Evolutionary conservation across 2,113 vertebrate species (phyloP), one percentile per base, ranked within the genome.

Genomic region (Gallinago undulata): DNA sequence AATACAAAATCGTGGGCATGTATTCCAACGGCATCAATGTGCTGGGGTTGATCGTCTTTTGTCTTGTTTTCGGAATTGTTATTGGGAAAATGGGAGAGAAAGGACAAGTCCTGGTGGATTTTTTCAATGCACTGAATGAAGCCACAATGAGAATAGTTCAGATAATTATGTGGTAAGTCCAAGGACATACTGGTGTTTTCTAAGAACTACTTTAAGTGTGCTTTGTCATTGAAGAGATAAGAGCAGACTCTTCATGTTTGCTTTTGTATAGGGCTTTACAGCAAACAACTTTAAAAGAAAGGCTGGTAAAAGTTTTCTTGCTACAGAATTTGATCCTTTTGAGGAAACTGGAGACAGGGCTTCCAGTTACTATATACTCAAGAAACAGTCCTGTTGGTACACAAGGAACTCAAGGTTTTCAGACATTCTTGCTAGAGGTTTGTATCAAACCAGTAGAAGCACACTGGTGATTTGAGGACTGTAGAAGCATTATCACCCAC

Each of bases 61-160:
- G 99, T 23, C 98, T 99, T 18, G 98, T 99, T 25, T 99, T 99
- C 68, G 99, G 99, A 94, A 94, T 99, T 7, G 99, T 99, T 95
- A 99, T 99, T 27, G 99, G 99, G 37, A 99, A 99, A 96, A 99
- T 99, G 99, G 99, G 99, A 37, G 99, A 99, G 88, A 99, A 98
- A 69, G 99, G 99, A 27, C 98, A 98, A 66, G 98, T 99, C 88
- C 98, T 99, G 73, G 96, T 99, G 95, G 99, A 99, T 57, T 99
- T 99, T 72, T 99, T 99, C 89, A 99, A 99, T n/a, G 99, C 99
- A 6, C 85, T 99, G 80, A 99, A 99, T 2, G 99, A 99, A 53
- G 99, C 99, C 50, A 99, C 99, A 48, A 99, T 99, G 99, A 98
- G 98, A 95, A 98, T 99, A 21, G 99, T 99, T 84, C 99, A 99